Base-by-base conservation (phyloP, 2,113 vertebrate genomes). In the Hippolais icterina region DNA sequence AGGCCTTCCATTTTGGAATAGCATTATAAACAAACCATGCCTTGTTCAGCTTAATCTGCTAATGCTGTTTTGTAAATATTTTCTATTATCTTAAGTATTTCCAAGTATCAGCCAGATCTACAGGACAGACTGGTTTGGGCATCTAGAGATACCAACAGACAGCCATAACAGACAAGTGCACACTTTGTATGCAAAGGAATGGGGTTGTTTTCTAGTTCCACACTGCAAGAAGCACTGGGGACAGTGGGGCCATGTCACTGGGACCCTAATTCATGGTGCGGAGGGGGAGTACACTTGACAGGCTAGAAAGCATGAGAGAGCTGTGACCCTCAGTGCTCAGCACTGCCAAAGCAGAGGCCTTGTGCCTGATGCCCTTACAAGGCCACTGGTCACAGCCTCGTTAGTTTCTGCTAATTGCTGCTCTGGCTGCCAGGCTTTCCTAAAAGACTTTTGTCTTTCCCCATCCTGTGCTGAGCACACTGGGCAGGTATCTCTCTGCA, bases 1-100 rank as follows among this genome's bases (percentile, higher is more conserved):
- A 65, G 80, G 64, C 78, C 93, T 95, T 83, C 59, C 50, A 49
- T 81, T 90, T 88, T 49, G 54, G 50, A 93, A 70, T 25, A 82
- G 53, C 49, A 76, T 75, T 85, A 79, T 49, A 79, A 94, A 86
- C 66, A 72, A 57, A 50, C 83, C 22, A n/a, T 46, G 50, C 29
- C 21, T 83, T 77, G n/a, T 39, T 86, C 54, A 42, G 20, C 69
- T 94, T 68, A 88, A 74, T 88, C 79, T 93, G 60, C 42, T 83
- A 92, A 90, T 52, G 50, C 16, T 33, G 29, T 80, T 54, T 91
- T 37, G 16, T 53, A 69, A 69, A 74, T 86, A 50, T 90, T 86
- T 77, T 80, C 12, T 11, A 46, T 77, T 66, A 71, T 72, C 31
- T 57, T 83, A 28, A 77, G 11, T 39, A 63, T 59, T 63, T 74